Base-by-base conservation (phyloP, 2,113 vertebrate species). In the Chinchilla lanigera region DNA sequence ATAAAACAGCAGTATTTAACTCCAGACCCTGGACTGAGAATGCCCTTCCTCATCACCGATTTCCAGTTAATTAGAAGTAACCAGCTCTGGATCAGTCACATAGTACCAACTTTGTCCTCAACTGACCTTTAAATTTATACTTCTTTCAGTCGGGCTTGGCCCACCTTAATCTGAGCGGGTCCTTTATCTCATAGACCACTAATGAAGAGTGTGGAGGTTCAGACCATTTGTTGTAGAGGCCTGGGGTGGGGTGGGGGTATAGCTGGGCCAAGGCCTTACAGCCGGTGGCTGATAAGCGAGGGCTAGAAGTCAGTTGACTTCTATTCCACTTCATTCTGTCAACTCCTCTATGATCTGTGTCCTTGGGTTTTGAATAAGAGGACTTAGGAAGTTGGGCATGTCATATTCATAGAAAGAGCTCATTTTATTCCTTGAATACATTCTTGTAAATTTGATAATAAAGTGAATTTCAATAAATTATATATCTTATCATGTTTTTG, bases 381-480 rank as follows among this genome's bases (percentile, higher is more conserved):
- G 38, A 75, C 54, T 91, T 67, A 69, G 71, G 24, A 94, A 80
- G 22, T 67, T 56, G 56, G 93, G 22, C 38, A n/a, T 65, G 4
- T 82, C 41, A 22, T 63, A 82, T 61, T 61, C 50, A 6, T n/a
- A 69, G 61, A 69, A 41, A 96, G 47, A 95, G 61, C 44, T 97
- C 26, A 67, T 82, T 92, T 88, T 33, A 50, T 93, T 81, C 56
- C 14, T 96, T 35, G 28, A 13, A 50, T 85, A 90, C 93, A 81
- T 87, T 95, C 50, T 93, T 92, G 52, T 35, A 95, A 97, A 90
- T 75, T 93, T 90, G 58, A 95, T 97, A 90, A 95, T 90, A 86
- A 94, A 95, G 80, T 80, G 52, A 95, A 95, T 96, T 96, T 93
- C 67, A 96, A 63, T 95, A 97, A 97, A 92, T 95, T 84, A 71